Evolutionary conservation across 2,888 invertebrate genomes (phyloP), one percentile per base, ranked within the genome.

Genomic region (Metopia argyrocephala): DNA sequence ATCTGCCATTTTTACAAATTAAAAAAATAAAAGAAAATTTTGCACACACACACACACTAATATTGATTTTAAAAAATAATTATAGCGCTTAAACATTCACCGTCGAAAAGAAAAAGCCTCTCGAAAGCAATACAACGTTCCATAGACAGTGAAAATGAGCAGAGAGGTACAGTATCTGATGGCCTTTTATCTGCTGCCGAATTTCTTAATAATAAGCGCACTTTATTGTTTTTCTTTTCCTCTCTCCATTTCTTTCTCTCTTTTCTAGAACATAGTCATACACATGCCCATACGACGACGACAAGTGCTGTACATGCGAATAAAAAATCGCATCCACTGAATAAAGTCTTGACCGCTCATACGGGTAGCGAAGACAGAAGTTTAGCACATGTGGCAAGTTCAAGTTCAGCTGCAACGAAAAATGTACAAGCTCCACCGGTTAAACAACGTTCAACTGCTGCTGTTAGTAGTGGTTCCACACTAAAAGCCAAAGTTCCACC

Each of bases 71-170:
- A 61, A 64, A 64, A 64, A 80, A 65, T 50, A 66, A 65, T 73
- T 81, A 61, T 94, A 97, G 97, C 98, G 87, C 92, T 98, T 91
- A 98, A 97, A 92, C 97, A 98, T 93, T 98, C 98, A 68, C 98
- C 98, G 80, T 98, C 98, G 85, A 98, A 98, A 92, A 93, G 97
- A 90, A 97, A 97, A 93, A 96, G 96, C 89, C 93, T 96, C 90
- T 95, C 95, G 65, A 93, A 95, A 90, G 90, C 89, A 78, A 95
- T 95, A 68, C 89, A 93, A 79, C 92, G 95, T 87, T 92, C 94
- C 84, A 89, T 89, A 50, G 94, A 94, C 86, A 95, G 94, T 86
- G 96, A 96, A 85, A 91, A 93, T 82, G 95, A 95, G 85, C 92
- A 92, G 74, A 87, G 89, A 86, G 87, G 91, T 91, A 87, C 90